Evolutionary conservation across 92 coral and sea anemone genomes (phyloP).

Genomic region (Palythoa grandiflora): DNA sequence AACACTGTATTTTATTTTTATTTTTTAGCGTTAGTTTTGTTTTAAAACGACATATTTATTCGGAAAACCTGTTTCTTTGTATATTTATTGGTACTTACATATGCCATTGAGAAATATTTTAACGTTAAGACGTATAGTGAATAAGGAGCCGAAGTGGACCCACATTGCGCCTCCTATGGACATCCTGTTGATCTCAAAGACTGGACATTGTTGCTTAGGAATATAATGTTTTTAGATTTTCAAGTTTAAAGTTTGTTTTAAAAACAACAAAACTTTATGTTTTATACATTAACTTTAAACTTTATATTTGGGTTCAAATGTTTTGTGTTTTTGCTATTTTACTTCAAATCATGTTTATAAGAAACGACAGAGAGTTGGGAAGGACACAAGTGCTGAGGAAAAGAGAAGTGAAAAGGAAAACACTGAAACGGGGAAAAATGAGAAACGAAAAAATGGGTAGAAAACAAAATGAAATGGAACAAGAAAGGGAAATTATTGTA

Average conservation of each 20-base stretch:
- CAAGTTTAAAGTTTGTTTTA: not conserved
- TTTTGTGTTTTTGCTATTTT: too few species aligned
- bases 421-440: not conserved
- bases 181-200: conserved; percentile 33
- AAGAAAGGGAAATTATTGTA: not conserved
- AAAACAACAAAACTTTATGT: not conserved
- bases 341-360: not conserved
- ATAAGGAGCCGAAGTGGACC: not conserved
- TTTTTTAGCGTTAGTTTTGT: not conserved
- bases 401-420: not conserved
- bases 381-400: not conserved
- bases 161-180: conserved; percentile 34
- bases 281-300: not conserved
- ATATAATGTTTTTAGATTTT: not conserved
- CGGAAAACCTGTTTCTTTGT: not conserved
- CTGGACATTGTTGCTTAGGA: not conserved
- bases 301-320: too few species aligned
- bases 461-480: not conserved
- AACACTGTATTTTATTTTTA: not conserved
- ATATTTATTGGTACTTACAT: conserved; percentile 26
- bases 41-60: not conserved
- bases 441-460: not conserved
- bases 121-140: not conserved
- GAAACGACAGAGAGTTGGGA: not conserved
- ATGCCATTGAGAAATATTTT: not conserved